Conservation (phyloP, 2,797 vertebrate genomes). For the Morelia viridis region DNA sequence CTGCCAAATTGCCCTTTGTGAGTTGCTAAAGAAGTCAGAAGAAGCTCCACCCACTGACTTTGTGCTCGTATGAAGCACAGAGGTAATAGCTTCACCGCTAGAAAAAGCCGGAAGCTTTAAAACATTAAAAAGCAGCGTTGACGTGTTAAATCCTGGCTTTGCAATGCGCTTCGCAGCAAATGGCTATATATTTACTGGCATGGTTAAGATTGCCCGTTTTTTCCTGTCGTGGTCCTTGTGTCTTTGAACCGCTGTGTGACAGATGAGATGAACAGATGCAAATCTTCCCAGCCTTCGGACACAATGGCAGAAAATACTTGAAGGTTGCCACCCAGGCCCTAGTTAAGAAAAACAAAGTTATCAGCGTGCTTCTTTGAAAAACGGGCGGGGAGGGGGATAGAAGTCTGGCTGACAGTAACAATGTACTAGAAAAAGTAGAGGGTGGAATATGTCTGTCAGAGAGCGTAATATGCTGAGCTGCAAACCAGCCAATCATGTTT, state of each 20-base stretch:
- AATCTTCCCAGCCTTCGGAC: background rate
- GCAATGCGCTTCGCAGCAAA: background rate
- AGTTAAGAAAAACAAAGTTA: background rate
- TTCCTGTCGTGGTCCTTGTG: background rate
- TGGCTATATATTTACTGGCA: too few species aligned
- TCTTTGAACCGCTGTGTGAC: background rate
- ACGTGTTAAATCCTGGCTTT: background rate
- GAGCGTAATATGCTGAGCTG: background rate
- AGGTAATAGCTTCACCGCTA: background rate
- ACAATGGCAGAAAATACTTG: background rate
- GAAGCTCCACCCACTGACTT: background rate
- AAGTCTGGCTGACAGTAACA: background rate
- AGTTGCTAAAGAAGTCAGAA: background rate
- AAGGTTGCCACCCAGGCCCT: background rate
- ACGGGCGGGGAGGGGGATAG: background rate
- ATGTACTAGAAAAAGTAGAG: background rate
- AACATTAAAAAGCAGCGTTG: background rate
- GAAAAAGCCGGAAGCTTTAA: background rate
- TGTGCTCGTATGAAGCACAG: background rate
- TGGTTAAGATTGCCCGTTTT: background rate
- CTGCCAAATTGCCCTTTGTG: background rate
- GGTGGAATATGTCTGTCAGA: background rate
- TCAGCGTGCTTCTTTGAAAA: background rate
- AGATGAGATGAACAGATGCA: background rate
- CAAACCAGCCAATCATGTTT: background rate